Base-by-base conservation (phyloP, 1,140 invertebrate species). In the Scylla paramamosain region DNA sequence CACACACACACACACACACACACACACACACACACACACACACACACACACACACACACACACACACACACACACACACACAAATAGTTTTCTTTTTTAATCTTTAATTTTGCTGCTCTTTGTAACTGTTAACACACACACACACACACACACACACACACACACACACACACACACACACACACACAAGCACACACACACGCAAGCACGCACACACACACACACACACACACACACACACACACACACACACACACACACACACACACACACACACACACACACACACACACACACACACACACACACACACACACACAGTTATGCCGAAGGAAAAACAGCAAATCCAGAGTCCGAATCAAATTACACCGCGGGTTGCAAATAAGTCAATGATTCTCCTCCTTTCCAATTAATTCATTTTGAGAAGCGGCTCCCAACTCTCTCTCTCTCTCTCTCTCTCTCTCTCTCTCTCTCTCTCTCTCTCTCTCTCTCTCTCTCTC, bases 121-220 rank as follows among this genome's bases (percentile, higher is more conserved):
- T 89, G 31, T 8, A 39, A 20, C 0, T 31, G 6, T 28, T 25
- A 8, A 39, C 28, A 7, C 28, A 20, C 8, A 29, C 20, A 6
- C 20, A 7, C 7, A 31, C 8, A 31, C 20, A 4, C 20, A 31
- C 20, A 82, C 77, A 82, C 20, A 82, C 20, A 25, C 20, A 82
- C 77, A 25, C 77, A 82, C 20, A 28, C 77, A 82, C 20, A 82
- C 39, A 39, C 39, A 39, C 39, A 39, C 39, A 39, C 39, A 39
- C 39, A 39, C 39, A 39, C 39, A 39, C 83, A 84, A n/a, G n/a
- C n/a, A n/a, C n/a, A n/a, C n/a, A n/a, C n/a, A n/a, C n/a, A n/a
- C n/a, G n/a, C n/a, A n/a, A n/a, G n/a, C n/a, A n/a, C n/a, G n/a
- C 83, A 84, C 83, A 84, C 83, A 84, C 28, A 84, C 28, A 84